Conservation (phyloP, 2,888 invertebrate species). For the Parnassius apollo region DNA sequence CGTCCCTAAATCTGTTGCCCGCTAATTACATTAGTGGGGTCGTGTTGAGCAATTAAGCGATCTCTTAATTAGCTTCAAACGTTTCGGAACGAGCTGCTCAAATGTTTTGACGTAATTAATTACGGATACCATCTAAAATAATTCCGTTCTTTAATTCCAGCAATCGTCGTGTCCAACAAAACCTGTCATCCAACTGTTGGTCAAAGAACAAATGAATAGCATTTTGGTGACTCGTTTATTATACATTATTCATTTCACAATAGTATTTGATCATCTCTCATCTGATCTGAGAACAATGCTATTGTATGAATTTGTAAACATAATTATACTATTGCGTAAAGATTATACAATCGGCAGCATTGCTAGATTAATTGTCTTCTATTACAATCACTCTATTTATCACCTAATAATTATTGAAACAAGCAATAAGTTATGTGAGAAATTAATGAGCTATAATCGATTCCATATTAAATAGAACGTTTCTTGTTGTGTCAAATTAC, state of each 20-base stretch:
- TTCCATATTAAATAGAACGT: too few relatives aligned
- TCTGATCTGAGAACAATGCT: slow-evolving; percentile 2
- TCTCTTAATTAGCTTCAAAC: slow-evolving; percentile 62
- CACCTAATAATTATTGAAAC: too few relatives aligned
- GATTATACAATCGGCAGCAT: background rate
- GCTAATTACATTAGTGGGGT: slow-evolving; percentile 48
- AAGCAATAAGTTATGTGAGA: too few relatives aligned
- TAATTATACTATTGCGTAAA: background rate
- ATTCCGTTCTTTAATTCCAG: slow-evolving; percentile 11
- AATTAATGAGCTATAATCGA: too few relatives aligned
- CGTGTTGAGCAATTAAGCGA: slow-evolving; percentile 49
- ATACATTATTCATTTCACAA: slow-evolving; percentile 2
- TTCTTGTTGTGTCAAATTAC: too few relatives aligned
- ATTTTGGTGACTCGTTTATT: background rate
- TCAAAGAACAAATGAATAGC: slow-evolving; percentile 1
- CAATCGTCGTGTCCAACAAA: background rate
- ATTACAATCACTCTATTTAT: background rate
- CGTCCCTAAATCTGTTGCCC: slow-evolving; percentile 48
- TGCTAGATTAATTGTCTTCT: background rate
- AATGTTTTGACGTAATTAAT: slow-evolving; percentile 58
- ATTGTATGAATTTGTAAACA: background rate
- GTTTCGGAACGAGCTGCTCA: slow-evolving; percentile 53
- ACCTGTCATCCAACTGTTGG: slow-evolving; percentile 2
- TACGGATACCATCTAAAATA: slow-evolving; percentile 45
- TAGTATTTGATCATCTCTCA: slow-evolving; percentile 2